Evolutionary conservation across 1,140 invertebrate species (phyloP), one percentile per base, ranked within the genome.

Genomic region (Caenorhabditis brenneri): DNA sequence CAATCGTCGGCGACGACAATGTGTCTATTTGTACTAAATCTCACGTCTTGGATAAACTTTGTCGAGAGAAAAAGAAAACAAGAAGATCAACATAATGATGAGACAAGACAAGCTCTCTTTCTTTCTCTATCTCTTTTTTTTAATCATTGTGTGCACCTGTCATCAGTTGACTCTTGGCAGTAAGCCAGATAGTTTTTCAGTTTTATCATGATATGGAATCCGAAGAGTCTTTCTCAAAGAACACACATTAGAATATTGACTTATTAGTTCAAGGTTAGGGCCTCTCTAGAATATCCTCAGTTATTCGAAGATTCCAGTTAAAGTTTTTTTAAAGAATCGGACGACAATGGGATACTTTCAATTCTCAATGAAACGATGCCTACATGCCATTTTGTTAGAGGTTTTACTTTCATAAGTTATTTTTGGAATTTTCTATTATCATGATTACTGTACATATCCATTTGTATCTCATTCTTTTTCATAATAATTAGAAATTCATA

Each of bases 21-120:
- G 65, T 74, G 65, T 74, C 65, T 74, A 74, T 74, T 74, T 74
- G 65, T 74, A 74, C 65, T 74, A 74, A 74, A 74, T 74, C 65
- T 74, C 65, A 74, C 65, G 65, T 80, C 79, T 53, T 80, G 46
- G 48, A 55, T 53, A 55, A 53, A 55, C 46, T 53, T 80, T 53
- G 79, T 53, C 48, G 79, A 80, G 51, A 51, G 46, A 80, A 36
- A 55, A 80, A 80, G 79, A 53, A 80, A 55, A 80, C 48, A 80
- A 51, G 79, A 55, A 55, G 51, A 55, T 80, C 79, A 53, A 80
- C 79, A 36, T 31, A 53, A 80, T 80, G 48, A 80, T 80, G 27
- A 46, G 78, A 39, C 29, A n/a, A n/a, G 78, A 80, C 78, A 80
- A 53, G 3, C 46, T 33, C 79, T 80, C 80, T 60, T 42, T 39